Evolutionary conservation across 1,140 invertebrate genomes (phyloP).

Genomic region (Hestina assimilis): DNA sequence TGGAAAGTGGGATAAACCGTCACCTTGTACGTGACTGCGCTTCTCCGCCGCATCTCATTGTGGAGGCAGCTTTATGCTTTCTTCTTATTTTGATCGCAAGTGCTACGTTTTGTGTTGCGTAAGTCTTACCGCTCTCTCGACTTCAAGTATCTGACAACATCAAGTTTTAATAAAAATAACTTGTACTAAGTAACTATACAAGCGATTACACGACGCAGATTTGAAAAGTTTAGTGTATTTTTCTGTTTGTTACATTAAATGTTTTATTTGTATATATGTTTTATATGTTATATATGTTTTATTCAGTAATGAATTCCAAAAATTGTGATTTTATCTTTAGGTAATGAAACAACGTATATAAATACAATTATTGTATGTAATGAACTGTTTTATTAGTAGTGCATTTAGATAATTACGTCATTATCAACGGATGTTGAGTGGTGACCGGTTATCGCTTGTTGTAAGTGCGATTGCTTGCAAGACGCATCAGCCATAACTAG

Average conservation of each 20-base stretch:
- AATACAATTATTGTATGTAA: neutral
- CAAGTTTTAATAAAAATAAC: neutral
- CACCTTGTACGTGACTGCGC: conserved; percentile 59
- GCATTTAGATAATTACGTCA: conserved; percentile 9
- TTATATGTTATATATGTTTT: too few species aligned
- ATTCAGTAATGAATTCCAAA: too few species aligned
- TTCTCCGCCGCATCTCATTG: conserved; percentile 43
- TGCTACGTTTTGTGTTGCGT: conserved; percentile 17
- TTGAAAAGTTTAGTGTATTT: too few species aligned
- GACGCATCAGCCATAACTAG: neutral
- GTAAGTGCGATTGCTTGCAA: conserved; percentile 1
- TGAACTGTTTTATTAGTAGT: neutral
- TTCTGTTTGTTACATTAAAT: too few species aligned
- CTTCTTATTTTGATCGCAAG: conserved; percentile 35
- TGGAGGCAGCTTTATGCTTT: conserved; percentile 45
- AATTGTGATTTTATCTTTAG: too few species aligned
- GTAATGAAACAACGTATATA: neutral
- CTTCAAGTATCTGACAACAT: neutral
- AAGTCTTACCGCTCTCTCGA: neutral
- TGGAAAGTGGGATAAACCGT: conserved; percentile 68
- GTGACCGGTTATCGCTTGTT: conserved; percentile 7
- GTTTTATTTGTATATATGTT: too few species aligned
- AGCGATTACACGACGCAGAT: too few species aligned
- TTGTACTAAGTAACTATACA: too few species aligned
- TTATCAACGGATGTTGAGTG: conserved; percentile 11